phyloP scores from a whole-genome alignment of 2,888 invertebrate species.

The Brachyopa scutellaris region DNA sequence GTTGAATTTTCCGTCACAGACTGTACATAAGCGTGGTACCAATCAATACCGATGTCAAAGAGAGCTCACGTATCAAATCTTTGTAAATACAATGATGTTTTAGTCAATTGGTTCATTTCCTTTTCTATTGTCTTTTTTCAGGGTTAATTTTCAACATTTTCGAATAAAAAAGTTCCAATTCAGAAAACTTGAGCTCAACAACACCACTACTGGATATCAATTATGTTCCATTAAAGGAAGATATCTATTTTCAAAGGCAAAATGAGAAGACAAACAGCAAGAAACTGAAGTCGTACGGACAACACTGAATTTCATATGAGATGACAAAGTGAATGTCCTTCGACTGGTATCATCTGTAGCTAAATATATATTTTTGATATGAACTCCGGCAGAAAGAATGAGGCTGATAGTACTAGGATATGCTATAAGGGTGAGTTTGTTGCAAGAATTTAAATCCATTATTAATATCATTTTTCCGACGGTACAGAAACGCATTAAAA shows the following conservation, averaged over 20 bases:
- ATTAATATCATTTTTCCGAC: no score
- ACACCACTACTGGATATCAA: conserved; percentile 9
- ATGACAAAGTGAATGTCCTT: conserved; percentile 11
- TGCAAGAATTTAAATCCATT: no score
- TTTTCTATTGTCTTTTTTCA: not conserved
- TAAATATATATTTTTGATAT: no score
- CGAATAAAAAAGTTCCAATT: not conserved
- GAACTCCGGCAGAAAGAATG: no score
- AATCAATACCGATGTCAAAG: no score
- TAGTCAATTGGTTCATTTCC: not conserved
- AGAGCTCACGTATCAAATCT: no score
- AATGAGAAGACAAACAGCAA: not conserved
- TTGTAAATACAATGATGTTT: not conserved
- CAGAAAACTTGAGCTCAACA: not conserved
- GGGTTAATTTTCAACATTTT: no score
- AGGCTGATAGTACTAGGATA: no score
- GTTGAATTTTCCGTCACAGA: not conserved
- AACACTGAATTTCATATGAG: not conserved
- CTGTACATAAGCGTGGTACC: not conserved
- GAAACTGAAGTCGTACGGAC: not conserved
- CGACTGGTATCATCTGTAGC: no score
- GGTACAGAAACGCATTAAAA: no score
- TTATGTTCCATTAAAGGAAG: conserved; percentile 17
- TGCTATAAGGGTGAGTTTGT: no score
- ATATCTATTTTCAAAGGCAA: conserved; percentile 23